Evolutionary conservation across 1,140 invertebrate genomes (phyloP).

Genomic region (Aphidius gifuensis): DNA sequence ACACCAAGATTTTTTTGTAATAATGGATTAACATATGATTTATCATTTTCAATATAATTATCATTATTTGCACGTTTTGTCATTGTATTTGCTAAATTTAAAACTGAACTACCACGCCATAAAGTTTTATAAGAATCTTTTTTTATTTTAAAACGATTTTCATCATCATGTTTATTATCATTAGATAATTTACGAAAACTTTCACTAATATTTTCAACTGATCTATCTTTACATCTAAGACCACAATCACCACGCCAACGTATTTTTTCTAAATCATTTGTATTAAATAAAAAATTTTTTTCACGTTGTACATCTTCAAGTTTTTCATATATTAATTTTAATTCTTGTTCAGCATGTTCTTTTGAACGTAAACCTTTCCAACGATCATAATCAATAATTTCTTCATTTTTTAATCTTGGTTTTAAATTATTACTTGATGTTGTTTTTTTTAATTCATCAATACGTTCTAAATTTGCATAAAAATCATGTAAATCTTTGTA

Average conservation of each 20-base stretch:
- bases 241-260: slow-evolving; percentile 76
- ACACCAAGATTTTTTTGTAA: slow-evolving; percentile 60
- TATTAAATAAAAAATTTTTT: slow-evolving; percentile 78
- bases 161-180: slow-evolving; percentile 46
- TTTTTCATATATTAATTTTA: slow-evolving; percentile 74
- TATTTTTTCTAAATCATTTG: slow-evolving; percentile 67
- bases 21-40: slow-evolving; percentile 32
- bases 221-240: slow-evolving; percentile 78
- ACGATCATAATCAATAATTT: slow-evolving; percentile 81
- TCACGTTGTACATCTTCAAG: slow-evolving; percentile 76
- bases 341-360: slow-evolving; percentile 78
- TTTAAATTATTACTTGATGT: slow-evolving; percentile 69
- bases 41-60: slow-evolving; percentile 34
- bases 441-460: slow-evolving; percentile 76
- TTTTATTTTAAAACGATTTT: slow-evolving; percentile 23
- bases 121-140: slow-evolving; percentile 74
- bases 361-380: slow-evolving; percentile 79
- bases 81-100: slow-evolving; percentile 70
- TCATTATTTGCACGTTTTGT: slow-evolving; percentile 49
- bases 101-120: slow-evolving; percentile 79
- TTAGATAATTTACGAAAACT: slow-evolving; percentile 63
- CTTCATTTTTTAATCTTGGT: slow-evolving; percentile 68
- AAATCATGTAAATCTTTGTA: slow-evolving; percentile 85
- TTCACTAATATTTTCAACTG: slow-evolving; percentile 78
- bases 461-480: slow-evolving; percentile 81